Evolutionary conservation across 2,888 invertebrate genomes (phyloP).

Genomic region (Agrochola lota): DNA sequence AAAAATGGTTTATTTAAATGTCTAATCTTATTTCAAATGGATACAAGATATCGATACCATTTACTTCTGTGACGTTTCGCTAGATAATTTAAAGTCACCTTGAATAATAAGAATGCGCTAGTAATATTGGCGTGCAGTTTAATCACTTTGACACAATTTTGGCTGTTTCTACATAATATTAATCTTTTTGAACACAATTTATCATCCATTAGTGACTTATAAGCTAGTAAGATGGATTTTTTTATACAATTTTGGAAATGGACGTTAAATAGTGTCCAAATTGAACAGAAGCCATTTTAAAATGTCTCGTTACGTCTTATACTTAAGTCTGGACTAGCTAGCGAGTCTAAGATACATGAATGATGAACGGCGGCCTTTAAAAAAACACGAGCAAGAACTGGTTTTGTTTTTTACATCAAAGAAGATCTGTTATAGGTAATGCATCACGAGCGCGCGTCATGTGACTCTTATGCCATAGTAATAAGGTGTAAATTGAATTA

Average conservation of each 20-base stretch:
- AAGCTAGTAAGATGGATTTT: conserved; percentile 11
- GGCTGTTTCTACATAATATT: neutral
- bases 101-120: neutral
- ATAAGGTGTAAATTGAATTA: neutral
- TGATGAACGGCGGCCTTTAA: neutral
- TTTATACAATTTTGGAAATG: neutral
- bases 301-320: conserved; percentile 7
- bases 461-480: neutral
- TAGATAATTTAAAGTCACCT: neutral
- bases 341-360: conserved; percentile 19
- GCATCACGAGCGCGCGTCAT: neutral
- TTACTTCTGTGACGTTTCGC: neutral
- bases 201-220: neutral
- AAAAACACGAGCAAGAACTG: neutral
- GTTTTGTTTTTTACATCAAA: neutral
- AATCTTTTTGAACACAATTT: conserved; percentile 1
- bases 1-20: too few species aligned
- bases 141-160: neutral
- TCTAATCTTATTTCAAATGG: too few species aligned
- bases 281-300: conserved; percentile 2
- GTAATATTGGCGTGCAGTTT: neutral
- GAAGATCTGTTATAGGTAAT: neutral
- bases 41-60: too few species aligned
- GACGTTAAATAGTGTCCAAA: neutral
- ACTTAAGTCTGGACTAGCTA: conserved; percentile 11